Percentiles rank a stretch among this genome's conserved stretches.
Conservation (phyloP, 1,140 invertebrate genomes). For the Arion vulgaris region DNA sequence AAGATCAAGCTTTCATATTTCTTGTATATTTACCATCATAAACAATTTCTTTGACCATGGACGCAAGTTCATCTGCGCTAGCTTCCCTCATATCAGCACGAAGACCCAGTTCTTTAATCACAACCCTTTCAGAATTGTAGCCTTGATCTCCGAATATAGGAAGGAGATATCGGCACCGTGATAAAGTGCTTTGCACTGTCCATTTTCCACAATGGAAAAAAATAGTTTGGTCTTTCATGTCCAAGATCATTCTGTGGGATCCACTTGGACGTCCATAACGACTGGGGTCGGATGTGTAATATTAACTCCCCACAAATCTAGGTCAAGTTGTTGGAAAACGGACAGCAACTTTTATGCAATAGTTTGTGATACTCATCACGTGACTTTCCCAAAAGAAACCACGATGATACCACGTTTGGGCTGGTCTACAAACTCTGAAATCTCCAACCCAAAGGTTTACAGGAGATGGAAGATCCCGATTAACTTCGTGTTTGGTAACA, state of each 20-base stretch:
- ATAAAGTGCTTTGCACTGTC: constrained; percentile 54
- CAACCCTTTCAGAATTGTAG: constrained; percentile 43
- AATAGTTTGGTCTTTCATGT: constrained; percentile 46
- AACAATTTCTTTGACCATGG: constrained; percentile 36
- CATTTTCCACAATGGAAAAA: constrained; percentile 62
- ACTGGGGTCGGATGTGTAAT: constrained; percentile 15
- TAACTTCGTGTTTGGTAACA: constrained; percentile 47
- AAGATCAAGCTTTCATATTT: constrained; percentile 15
- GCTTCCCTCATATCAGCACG: constrained; percentile 29
- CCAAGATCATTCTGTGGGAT: constrained; percentile 46
- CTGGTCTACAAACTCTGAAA: constrained; percentile 35
- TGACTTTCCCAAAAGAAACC: constrained; percentile 46
- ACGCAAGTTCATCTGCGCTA: constrained; percentile 30
- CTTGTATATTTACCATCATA: constrained; percentile 1
- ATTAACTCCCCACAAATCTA: constrained; percentile 37
- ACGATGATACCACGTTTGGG: constrained; percentile 42
- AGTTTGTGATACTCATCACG: constrained; percentile 13
- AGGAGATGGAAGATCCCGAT: constrained; percentile 46
- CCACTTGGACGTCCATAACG: constrained; percentile 36
- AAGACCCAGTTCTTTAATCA: constrained; percentile 37
- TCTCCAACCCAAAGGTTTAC: constrained; percentile 25
- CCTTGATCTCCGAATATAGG: constrained; percentile 74
- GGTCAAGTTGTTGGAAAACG: constrained; percentile 23
- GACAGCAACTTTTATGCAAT: constrained; percentile 38
- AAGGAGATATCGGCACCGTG: constrained; percentile 75